Percentiles rank a stretch among this genome's conserved stretches.
These are phyloP conservation scores for Drosophila pruinosa DNA, from an alignment of 1,140 invertebrate species.

Conservation along the genomic window DNA sequence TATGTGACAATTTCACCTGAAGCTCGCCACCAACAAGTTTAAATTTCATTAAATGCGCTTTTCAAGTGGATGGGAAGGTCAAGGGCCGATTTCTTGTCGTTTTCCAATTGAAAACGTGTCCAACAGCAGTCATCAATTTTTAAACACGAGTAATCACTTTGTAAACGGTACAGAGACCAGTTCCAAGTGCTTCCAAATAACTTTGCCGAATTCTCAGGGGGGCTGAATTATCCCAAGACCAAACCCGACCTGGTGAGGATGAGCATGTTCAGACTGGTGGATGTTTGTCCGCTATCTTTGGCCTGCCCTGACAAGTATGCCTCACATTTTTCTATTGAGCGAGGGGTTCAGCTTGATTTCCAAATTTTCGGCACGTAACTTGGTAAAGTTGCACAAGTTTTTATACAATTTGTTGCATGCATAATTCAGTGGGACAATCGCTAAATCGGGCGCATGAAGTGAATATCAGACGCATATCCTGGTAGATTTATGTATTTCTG, in stretches of 20 bases:
- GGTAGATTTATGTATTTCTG: conserved; percentile 59
- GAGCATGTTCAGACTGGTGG: background rate
- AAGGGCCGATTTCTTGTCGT: conserved; percentile 39
- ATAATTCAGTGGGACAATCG: conserved; percentile 72
- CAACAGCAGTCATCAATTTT: conserved; percentile 80
- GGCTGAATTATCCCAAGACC: conserved; percentile 49
- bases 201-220: conserved; percentile 40
- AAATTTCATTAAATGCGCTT: conserved; percentile 34
- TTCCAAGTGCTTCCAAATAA: conserved; percentile 20
- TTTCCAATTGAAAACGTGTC: conserved; percentile 82
- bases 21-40: conserved; percentile 41
- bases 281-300: background rate
- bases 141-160: conserved; percentile 82
- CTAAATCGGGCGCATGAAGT: conserved; percentile 26
- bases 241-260: conserved; percentile 5
- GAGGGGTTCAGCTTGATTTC: conserved; percentile 54
- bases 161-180: conserved; percentile 64
- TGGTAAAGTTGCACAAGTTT: conserved; percentile 80
- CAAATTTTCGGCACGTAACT: conserved; percentile 77
- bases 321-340: conserved; percentile 53
- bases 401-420: conserved; percentile 82
- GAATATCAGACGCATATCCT: conserved; percentile 47
- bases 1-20: conserved; percentile 53
- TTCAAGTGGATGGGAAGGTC: background rate
- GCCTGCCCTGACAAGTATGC: conserved; percentile 49